Evolutionary conservation across 2,797 vertebrate species (phyloP), one percentile per base, ranked within the genome.

Genomic region (Furcifer pardalis): DNA sequence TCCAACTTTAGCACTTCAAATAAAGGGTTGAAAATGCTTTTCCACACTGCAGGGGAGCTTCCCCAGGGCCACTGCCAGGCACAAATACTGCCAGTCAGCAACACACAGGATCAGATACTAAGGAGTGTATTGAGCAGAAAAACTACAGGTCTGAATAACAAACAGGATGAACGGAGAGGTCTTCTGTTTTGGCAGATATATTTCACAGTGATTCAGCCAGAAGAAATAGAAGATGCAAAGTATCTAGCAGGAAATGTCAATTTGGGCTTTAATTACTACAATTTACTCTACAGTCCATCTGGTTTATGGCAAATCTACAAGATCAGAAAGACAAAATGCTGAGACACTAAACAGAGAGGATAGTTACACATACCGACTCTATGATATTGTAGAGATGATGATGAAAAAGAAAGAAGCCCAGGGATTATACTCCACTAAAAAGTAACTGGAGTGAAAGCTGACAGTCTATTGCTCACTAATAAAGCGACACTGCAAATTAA

Each of bases 1-100:
- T 37, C 46, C 46, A 79, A 49, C n/a, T 73, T 37, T 65, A 83
- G 60, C 60, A 49, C 66, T 56, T 35, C 62, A 68, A 87, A 73
- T 44, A 30, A 30, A n/a, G 68, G 46, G 25, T 25, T 83, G 76
- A 63, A 56, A 73, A 78, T 30, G 4, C 3, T 44, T 35, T 79
- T 79, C 32, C 25, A 79, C 62, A 46, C 40, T 82, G 66, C 68
- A 56, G 46, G 30, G 35, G 35, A 73, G 80, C 42, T 17, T 44
- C 60, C 42, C 42, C 40, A 7, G 15, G 37, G 42, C 56, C 46
- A 37, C 49, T 72, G 27, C 6, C 40, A 69, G 35, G 37, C 30
- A 59, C 25, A 3, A 40, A 75, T n/a, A 35, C 27, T 59, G 10
- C 40, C 40, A 69, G 49, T 75, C 52, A 71, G n/a, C 30, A 56